Evolutionary conservation across 2,797 vertebrate genomes (phyloP).

Genomic region (Parauchenoglanis punctatus): DNA sequence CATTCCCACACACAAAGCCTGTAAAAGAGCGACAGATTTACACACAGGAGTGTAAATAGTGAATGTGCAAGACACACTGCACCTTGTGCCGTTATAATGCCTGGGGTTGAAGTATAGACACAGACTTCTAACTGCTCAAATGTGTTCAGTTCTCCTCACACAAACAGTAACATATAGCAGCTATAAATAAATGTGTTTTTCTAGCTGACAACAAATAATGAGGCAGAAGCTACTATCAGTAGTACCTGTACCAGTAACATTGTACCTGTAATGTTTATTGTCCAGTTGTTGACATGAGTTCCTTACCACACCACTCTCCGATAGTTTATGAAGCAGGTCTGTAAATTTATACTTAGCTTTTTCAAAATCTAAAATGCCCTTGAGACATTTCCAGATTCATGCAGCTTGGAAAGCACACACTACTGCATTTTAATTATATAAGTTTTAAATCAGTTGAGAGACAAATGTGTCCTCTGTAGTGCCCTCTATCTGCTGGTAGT

Average conservation of each 20-base stretch:
- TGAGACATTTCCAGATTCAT: neutral
- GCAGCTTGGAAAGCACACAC: neutral
- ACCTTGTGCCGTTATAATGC: conserved; percentile 35
- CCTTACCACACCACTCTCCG: neutral
- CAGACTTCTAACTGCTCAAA: conserved; percentile 17
- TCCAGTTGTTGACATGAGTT: neutral
- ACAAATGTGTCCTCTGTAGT: conserved; percentile 51
- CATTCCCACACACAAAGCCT: conserved; percentile 62
- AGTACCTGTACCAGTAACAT: neutral
- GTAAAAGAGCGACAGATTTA: conserved; percentile 63
- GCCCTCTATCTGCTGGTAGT: conserved; percentile 70
- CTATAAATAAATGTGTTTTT: conserved; percentile 6
- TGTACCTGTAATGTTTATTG: neutral
- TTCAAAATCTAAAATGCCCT: neutral
- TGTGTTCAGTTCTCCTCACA: conserved; percentile 9
- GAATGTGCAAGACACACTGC: conserved; percentile 49
- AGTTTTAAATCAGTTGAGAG: neutral
- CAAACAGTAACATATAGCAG: neutral
- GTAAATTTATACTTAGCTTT: neutral
- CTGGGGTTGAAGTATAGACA: conserved; percentile 51
- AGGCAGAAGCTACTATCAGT: neutral
- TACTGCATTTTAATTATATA: neutral
- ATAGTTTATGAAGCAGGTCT: neutral
- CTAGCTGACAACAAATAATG: neutral
- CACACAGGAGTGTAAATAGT: conserved; percentile 43